Percentiles rank a stretch among this genome's conserved stretches.
These are phyloP conservation scores for Arctocebus calabarensis DNA, from an alignment of 2,797 vertebrate species.

Conservation along the genomic window DNA sequence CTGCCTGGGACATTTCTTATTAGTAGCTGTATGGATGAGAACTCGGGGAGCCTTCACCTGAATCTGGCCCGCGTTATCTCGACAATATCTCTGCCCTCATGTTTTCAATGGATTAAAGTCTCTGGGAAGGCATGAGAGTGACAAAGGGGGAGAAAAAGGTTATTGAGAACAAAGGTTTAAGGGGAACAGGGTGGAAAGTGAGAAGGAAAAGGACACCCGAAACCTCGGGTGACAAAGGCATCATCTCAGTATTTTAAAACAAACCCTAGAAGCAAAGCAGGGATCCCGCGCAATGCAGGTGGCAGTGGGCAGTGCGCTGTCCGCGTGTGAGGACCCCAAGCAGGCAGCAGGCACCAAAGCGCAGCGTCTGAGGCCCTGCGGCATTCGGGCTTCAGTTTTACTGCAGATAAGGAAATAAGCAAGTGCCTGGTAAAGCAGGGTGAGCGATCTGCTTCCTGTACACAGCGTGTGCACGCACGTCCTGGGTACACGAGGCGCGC, in stretches of 20 bases:
- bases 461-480: too few relatives aligned
- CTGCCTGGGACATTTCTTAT: background rate
- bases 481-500: background rate
- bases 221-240: too few relatives aligned
- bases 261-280: fast-evolving
- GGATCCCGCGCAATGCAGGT: fast-evolving
- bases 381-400: background rate
- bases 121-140: too few relatives aligned
- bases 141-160: background rate
- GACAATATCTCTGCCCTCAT: fast-evolving
- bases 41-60: background rate
- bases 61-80: background rate
- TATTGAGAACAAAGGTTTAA: background rate
- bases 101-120: background rate
- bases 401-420: background rate
- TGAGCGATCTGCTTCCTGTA: background rate
- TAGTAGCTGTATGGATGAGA: background rate
- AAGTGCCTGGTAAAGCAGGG: background rate
- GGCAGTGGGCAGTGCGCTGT: fast-evolving
- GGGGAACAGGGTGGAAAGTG: too few relatives aligned
- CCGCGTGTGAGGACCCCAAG: fast-evolving
- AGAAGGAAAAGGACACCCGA: background rate
- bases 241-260: background rate
- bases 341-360: fast-evolving
- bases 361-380: too few relatives aligned